phyloP scores from a whole-genome alignment of 1,140 invertebrate species.

The Brachionus rotundiformis region DNA sequence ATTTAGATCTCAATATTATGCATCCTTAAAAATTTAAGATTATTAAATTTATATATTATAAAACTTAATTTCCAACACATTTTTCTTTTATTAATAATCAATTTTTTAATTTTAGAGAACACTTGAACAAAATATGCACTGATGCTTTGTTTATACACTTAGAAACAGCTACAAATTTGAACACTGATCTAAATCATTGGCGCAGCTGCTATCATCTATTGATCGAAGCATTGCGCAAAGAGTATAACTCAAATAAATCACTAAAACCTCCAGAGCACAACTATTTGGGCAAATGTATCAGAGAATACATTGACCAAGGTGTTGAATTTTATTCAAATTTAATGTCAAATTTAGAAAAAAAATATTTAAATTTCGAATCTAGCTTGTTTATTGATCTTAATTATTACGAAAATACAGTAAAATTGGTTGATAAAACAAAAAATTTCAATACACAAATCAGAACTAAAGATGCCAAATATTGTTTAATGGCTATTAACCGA shows the following conservation, averaged over 20 bases:
- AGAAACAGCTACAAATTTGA: slow-evolving; percentile 30
- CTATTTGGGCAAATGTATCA: not conserved
- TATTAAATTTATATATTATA: too few species aligned
- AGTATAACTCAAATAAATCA: slow-evolving; percentile 18
- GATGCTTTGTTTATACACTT: slow-evolving; percentile 21
- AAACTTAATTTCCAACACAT: not conserved
- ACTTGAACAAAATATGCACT: slow-evolving; percentile 2
- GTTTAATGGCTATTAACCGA: slow-evolving; percentile 80
- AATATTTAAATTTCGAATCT: slow-evolving; percentile 25
- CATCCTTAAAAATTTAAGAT: too few species aligned
- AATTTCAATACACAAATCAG: not conserved
- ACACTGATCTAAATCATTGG: slow-evolving; percentile 45
- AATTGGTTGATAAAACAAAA: not conserved
- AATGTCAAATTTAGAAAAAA: slow-evolving; percentile 68
- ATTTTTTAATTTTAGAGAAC: not conserved
- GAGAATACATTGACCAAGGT: slow-evolving; percentile 65
- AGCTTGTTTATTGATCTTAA: slow-evolving; percentile 33
- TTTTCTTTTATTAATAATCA: not conserved
- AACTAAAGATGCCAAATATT: slow-evolving; percentile 69
- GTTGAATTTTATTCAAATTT: slow-evolving; percentile 76
- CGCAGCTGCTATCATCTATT: slow-evolving; percentile 32
- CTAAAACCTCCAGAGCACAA: not conserved
- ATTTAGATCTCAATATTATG: too few species aligned
- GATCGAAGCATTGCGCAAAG: slow-evolving; percentile 44
- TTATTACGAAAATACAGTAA: slow-evolving; percentile 21